Base-by-base conservation (phyloP, 1,140 invertebrate genomes). In the Sminthurides bifidus region DNA sequence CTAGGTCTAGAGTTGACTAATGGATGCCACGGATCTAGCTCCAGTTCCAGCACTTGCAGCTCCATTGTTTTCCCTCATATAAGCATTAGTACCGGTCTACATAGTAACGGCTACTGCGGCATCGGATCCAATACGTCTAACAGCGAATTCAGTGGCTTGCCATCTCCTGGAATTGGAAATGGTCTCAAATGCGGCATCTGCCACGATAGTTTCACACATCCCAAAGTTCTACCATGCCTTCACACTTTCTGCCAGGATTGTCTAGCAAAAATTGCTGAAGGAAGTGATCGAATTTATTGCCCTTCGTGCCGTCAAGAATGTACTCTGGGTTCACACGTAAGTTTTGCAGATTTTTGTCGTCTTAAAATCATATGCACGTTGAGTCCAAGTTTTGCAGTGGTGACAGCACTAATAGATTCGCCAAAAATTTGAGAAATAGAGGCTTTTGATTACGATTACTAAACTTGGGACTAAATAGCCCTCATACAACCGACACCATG, bases 221-320 rank as follows among this genome's bases (percentile, higher is more conserved):
- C 82, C 14, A 84, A 84, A 75, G 80, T 81, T 52, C 74, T 88
- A 46, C 78, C 82, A 65, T 90, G 86, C 74, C 84, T 87, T 65
- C 86, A 89, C 72, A 82, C 82, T 10, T 85, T 87, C 68, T 90
- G 87, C 71, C 79, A 83, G 68, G 73, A 75, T 59, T 90, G 87
- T 72, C 71, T 88, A 63, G 85, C 88, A 68, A 79, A 82, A 63
- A 76, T 77, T 59, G 75, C 79, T 68, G 79, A 79, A 35, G 77
- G 81, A 68, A 77, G 82, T 43, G 87, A 88, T 62, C 88, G 88
- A 74, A 77, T 87, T 48, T 78, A 79, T 38, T 92, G 88, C 70
- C 80, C 87, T 1, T 81, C 81, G 61, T 91, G 87, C 72, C 81
- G 86, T 58, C 74, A 80, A 41, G 83, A 85, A 67, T 81, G 79